Evolutionary conservation across 2,888 invertebrate genomes (phyloP).

Genomic region (Drosophila neotestacea): DNA sequence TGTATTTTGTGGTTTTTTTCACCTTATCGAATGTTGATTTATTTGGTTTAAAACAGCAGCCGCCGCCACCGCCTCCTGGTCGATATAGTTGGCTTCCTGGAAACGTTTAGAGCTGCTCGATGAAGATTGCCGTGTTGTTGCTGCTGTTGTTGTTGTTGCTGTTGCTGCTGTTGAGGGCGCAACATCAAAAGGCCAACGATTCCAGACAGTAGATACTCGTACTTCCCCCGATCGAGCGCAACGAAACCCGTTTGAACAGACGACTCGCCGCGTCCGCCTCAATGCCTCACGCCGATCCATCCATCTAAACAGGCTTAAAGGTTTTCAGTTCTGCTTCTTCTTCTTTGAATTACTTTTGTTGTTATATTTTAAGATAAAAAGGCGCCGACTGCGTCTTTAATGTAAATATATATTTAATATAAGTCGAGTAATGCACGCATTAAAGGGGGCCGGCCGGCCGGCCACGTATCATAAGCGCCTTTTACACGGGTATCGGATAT

Average conservation of each 20-base stretch:
- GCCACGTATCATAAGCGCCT: constrained; percentile 58
- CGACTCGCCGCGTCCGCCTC: constrained; percentile 62
- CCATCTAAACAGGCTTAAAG: constrained; percentile 73
- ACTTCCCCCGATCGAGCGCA: constrained; percentile 58
- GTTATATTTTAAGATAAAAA: constrained; percentile 58
- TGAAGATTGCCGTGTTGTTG: constrained; percentile 18
- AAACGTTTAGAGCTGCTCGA: constrained; percentile 64
- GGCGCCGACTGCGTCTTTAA: constrained; percentile 64
- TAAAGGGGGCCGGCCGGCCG: constrained; percentile 75
- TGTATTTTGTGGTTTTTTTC: constrained; percentile 22
- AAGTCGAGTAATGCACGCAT: constrained; percentile 19
- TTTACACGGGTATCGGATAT: constrained; percentile 21
- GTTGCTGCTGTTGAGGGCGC: constrained; percentile 54
- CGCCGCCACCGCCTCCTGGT: constrained; percentile 50
- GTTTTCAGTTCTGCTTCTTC: constrained; percentile 28
- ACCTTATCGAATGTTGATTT: constrained; percentile 56
- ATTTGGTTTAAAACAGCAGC: constrained; percentile 49
- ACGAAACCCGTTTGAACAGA: constrained; percentile 70
- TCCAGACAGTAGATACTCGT: constrained; percentile 42
- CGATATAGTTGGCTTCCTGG: constrained; percentile 64
- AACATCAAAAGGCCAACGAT: constrained; percentile 75
- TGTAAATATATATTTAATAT: neutral
- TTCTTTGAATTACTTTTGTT: neutral
- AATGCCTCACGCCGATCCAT: constrained; percentile 74
- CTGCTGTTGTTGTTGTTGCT: constrained; percentile 3